Conservation (phyloP, 2,797 vertebrate genomes). For the Astyanax mexicanus region DNA sequence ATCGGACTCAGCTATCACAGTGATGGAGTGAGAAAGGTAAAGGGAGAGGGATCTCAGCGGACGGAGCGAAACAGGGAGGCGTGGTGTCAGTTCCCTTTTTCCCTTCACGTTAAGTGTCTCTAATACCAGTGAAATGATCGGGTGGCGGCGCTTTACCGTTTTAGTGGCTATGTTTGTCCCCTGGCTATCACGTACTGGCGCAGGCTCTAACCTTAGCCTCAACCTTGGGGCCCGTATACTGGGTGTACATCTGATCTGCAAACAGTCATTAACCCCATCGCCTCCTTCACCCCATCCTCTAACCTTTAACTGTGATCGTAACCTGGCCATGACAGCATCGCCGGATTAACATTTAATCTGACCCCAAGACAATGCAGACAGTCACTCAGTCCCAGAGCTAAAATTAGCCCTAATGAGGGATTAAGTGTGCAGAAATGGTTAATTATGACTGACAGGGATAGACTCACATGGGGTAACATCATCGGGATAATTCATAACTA, state of each 20-base stretch:
- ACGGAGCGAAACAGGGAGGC: conserved; percentile 62
- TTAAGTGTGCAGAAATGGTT: conserved; percentile 48
- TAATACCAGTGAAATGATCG: conserved; percentile 70
- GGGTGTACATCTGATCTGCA: conserved; percentile 50
- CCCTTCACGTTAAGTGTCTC: conserved; percentile 67
- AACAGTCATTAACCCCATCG: conserved; percentile 50
- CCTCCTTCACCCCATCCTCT: conserved; percentile 53
- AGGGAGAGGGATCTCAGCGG: conserved; percentile 46
- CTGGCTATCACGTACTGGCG: conserved; percentile 44
- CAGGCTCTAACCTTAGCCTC: conserved; percentile 47
- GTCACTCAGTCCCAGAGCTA: conserved; percentile 36
- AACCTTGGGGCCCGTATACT: conserved; percentile 53
- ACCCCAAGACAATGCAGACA: conserved; percentile 29
- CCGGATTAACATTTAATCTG: conserved; percentile 53
- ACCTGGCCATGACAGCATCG: conserved; percentile 42
- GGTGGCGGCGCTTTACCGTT: conserved; percentile 63
- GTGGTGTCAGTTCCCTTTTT: conserved; percentile 70
- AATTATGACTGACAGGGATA: conserved; percentile 33
- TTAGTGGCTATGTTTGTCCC: conserved; percentile 65
- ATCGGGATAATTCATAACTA: conserved; percentile 49
- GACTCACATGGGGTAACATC: conserved; percentile 25
- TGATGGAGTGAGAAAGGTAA: conserved; percentile 67
- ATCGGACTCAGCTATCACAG: conserved; percentile 46
- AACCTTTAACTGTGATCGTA: conserved; percentile 55
- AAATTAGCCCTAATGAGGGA: conserved; percentile 46